Base-by-base conservation (phyloP, 1,140 invertebrate genomes). In the Penaeus indicus region DNA sequence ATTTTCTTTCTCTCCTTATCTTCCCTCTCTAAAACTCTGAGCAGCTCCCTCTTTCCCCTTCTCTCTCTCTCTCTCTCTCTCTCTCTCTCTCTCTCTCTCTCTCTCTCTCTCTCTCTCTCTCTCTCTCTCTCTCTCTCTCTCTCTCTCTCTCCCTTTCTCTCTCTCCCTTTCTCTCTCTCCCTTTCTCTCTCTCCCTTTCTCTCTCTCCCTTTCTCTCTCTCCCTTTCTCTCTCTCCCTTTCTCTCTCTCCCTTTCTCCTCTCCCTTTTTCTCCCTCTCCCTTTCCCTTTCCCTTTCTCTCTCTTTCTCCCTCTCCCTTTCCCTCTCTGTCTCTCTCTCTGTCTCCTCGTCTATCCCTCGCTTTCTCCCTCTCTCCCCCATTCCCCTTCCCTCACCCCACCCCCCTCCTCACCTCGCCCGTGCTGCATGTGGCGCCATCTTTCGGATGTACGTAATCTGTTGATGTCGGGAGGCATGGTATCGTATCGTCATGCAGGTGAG, bases 51-150 rank as follows among this genome's bases (percentile, higher is more conserved):
- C 18, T 21, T 16, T n/a, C 32, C 67, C 10, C 32, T 21, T 72
- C 67, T 32, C 18, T 22, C 67, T 32, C 19, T 81, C 21, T 62
- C 25, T 81, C 79, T 62, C 25, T 81, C 54, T 62, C 25, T 27
- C 79, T 60, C 7, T 81, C 47, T 62, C 22, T 27, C 32, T 62
- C 25, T 62, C 32, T 27, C 47, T 81, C 60, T 62, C 32, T 81
- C 79, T 62, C 32, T 54, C 47, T 62, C 47, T 81, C 79, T 62
- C 79, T 81, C 79, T 62, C 47, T 81, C 79, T 62, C 42, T n/a
- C 42, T 81, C 79, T 81, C 79, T 25, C 79, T 81, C 79, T 62
- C 79, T 81, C 54, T 60, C 79, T 81, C 79, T 60, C 54, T 81
- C 42, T 62, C 79, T 81, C 21, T 60, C 42, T 60, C 79, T 47